Percentiles rank a stretch among this genome's conserved stretches.
phyloP scores from a whole-genome alignment of 2,797 vertebrate species.

The Clarias laeviceps region DNA sequence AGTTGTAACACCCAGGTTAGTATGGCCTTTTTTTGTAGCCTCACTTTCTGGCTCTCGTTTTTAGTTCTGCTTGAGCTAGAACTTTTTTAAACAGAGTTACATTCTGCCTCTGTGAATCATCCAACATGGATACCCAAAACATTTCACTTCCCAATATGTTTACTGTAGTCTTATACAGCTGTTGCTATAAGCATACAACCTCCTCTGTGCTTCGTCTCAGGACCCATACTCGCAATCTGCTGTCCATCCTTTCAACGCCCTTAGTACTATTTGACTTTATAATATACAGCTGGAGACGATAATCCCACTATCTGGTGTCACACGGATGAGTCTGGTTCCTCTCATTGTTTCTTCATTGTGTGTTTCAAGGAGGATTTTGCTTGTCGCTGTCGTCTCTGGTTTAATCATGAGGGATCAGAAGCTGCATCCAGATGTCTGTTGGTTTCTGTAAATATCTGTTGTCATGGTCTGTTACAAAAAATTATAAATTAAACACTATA shows the following conservation, averaged over 20 bases:
- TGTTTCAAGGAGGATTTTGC: not conserved
- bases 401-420: not conserved
- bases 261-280: conserved; percentile 3
- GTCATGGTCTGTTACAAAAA: not conserved
- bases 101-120: not conserved
- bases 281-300: conserved; percentile 9
- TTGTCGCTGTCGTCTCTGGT: not conserved
- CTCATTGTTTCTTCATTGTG: not conserved
- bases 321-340: not conserved
- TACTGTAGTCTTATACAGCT: not conserved
- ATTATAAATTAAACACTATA: too few species aligned
- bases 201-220: not conserved
- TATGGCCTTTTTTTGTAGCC: too few species aligned
- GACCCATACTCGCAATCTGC: not conserved
- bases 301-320: not conserved
- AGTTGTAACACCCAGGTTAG: too few species aligned
- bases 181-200: not conserved
- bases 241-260: not conserved
- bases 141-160: not conserved
- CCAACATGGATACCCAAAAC: not conserved
- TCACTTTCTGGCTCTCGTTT: not conserved
- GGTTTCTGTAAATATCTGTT: not conserved
- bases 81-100: not conserved
- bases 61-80: not conserved
- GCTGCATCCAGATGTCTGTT: not conserved